A percentile compares a stretch with the other conserved stretches of the same genome.
Conservation (phyloP, 2,888 invertebrate species). For the Trisateles emortualis region DNA sequence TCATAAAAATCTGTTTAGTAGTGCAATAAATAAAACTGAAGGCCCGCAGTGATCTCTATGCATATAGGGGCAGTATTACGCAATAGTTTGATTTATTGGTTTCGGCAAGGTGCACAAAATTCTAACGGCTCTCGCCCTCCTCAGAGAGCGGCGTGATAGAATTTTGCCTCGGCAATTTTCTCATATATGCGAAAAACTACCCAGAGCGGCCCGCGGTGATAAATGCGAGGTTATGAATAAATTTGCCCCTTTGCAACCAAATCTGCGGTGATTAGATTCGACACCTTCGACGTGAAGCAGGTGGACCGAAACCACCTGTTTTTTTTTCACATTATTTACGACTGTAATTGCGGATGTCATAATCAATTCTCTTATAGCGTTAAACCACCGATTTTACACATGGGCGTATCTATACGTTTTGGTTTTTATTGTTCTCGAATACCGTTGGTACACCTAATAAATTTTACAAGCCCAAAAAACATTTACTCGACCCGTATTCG, state of each 20-base stretch:
- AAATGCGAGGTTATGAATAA: conserved; percentile 84
- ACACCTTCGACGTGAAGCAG: conserved; percentile 69
- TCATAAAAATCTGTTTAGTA: conserved; percentile 77
- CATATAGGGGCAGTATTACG: conserved; percentile 82
- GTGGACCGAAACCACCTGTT: conserved; percentile 62
- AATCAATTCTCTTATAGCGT: conserved; percentile 28
- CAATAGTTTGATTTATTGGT: conserved; percentile 85
- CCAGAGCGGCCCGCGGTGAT: conserved; percentile 73
- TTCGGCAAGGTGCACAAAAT: conserved; percentile 81
- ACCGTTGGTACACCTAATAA: conserved; percentile 56
- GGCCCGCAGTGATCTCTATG: conserved; percentile 73
- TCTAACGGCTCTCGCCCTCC: conserved; percentile 74
- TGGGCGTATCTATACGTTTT: conserved; percentile 35
- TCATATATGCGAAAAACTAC: conserved; percentile 80
- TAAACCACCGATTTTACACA: conserved; percentile 33
- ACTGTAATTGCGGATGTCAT: conserved; percentile 34
- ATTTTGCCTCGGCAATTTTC: conserved; percentile 79
- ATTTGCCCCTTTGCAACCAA: conserved; percentile 73
- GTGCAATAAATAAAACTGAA: conserved; percentile 79
- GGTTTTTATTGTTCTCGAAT: conserved; percentile 51
- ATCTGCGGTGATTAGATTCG: conserved; percentile 80
- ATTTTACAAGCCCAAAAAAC: conserved; percentile 62
- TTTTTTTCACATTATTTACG: conserved; percentile 34
- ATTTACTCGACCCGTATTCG: conserved; percentile 41
- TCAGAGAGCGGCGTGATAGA: conserved; percentile 72